phyloP scores from a whole-genome alignment of 30 jellyfish, hydroid and myxozoan genomes.

The Rhopilema esculentum region DNA sequence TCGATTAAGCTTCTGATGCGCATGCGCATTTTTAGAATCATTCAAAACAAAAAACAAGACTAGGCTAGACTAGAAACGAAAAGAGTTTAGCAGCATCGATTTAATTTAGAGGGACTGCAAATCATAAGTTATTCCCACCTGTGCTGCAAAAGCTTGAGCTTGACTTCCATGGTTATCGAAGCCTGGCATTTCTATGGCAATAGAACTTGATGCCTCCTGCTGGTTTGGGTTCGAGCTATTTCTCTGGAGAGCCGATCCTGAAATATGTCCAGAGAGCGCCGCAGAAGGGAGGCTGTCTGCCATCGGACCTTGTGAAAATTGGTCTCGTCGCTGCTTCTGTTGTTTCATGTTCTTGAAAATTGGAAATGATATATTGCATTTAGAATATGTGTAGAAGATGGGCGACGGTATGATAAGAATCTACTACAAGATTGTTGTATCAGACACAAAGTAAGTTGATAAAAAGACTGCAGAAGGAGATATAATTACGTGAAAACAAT shows the following conservation, averaged over 20 bases:
- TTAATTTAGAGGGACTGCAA: too few species aligned
- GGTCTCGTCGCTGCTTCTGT: slow-evolving; percentile 93
- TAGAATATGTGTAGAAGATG: neutral
- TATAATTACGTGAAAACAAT: too few species aligned
- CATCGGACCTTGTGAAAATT: slow-evolving; percentile 95
- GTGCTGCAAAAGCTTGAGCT: slow-evolving; percentile 72
- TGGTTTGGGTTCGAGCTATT: slow-evolving; percentile 13
- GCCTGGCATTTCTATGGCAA: slow-evolving; percentile 90
- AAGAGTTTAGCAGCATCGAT: too few species aligned
- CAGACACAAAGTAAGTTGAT: neutral
- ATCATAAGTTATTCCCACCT: too few species aligned
- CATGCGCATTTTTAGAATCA: too few species aligned
- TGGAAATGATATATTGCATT: neutral
- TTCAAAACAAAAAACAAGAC: too few species aligned
- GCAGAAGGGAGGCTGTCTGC: slow-evolving; percentile 92
- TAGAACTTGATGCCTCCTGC: slow-evolving; percentile 47
- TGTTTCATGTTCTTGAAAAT: slow-evolving; percentile 91
- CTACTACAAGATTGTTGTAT: neutral
- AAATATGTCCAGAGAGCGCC: slow-evolving; percentile 80
- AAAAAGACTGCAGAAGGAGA: too few species aligned
- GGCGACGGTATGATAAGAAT: neutral
- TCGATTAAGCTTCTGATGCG: too few species aligned
- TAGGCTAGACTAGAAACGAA: too few species aligned
- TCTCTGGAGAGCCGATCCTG: slow-evolving; percentile 77
- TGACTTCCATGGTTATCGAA: slow-evolving; percentile 34